Evolutionary conservation across 2,113 vertebrate genomes (phyloP).

Genomic region (Zosterops japonicus): DNA sequence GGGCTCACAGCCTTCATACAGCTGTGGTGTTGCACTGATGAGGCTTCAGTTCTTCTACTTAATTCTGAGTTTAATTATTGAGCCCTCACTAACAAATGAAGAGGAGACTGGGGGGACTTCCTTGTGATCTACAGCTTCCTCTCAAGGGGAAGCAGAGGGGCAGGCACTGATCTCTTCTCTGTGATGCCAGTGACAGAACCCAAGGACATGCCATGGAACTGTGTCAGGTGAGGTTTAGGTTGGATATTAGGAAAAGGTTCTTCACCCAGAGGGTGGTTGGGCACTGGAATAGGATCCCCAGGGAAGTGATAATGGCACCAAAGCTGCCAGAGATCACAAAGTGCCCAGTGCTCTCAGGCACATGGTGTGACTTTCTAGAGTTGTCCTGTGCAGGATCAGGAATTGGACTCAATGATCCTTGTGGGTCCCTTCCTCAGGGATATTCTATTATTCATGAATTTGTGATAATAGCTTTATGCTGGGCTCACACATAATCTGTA

Average conservation of each 20-base stretch:
- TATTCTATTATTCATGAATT: neutral
- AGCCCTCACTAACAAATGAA: neutral
- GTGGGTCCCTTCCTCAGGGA: neutral
- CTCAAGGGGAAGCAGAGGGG: neutral
- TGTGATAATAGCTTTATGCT: neutral
- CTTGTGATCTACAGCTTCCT: neutral
- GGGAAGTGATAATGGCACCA: neutral
- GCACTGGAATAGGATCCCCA: neutral
- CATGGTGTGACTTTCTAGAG: neutral
- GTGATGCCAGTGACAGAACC: neutral
- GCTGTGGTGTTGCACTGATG: neutral
- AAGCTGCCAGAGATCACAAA: neutral
- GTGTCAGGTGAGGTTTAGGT: neutral
- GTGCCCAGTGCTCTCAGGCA: neutral
- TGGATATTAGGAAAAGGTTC: neutral
- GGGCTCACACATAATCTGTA: neutral
- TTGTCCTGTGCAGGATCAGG: neutral
- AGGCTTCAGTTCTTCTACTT: neutral
- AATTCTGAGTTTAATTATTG: neutral
- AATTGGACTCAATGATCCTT: neutral
- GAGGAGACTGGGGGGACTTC: neutral
- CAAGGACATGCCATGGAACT: neutral
- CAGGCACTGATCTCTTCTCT: neutral
- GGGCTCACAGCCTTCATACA: neutral
- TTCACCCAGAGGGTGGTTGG: neutral